Evolutionary conservation across 1,140 invertebrate species (phyloP), one percentile per base, ranked within the genome.

Genomic region (Manduca sexta): DNA sequence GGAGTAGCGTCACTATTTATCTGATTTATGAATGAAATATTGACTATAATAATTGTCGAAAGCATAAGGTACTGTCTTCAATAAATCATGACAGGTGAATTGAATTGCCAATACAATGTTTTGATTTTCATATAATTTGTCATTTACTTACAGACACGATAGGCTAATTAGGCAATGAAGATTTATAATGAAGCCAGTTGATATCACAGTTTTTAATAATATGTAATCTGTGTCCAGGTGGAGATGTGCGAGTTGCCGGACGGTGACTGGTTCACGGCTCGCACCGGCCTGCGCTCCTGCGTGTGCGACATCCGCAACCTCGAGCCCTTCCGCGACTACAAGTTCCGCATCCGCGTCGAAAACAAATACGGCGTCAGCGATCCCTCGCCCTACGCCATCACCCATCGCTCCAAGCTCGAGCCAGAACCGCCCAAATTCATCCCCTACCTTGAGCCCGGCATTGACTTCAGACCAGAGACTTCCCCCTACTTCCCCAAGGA

Each of bases 291-390:
- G 4, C 89, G 94, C 50, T 94, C 93, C 34, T 95, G 93, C 65
- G 90, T 91, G 14, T 96, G 94, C 69, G 95, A 96, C 65, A 93
- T 98, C 40, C 87, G 91, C 17, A 94, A 93, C 75, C 87, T 95
- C 30, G 91, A 94, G 63, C 95, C 95, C 0, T 94, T 94, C 84
- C 88, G 93, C 45, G 95, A 98, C 84, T 98, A 97, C 83, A 93
- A 93, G 72, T 98, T 98, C 87, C 88, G 97, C 37, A 90, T 98
- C 17, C 90, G 96, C n/a, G 97, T 98, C 1, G 96, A 98, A 70
- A 98, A 98, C 75, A 95, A 96, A 77, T 96, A 95, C 69, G 97
- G 97, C n/a, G 90, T 98, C n/a, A 97, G 95, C 76, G 97, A 98
- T 73, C 96, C 97, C 0, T 97, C 94, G 21, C 95, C 95, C 4